A percentile compares a stretch with the other conserved stretches of the same genome.
These are phyloP conservation scores for Lepidotrigona ventralis DNA, from an alignment of 1,140 invertebrate species.

Conservation along the genomic window DNA sequence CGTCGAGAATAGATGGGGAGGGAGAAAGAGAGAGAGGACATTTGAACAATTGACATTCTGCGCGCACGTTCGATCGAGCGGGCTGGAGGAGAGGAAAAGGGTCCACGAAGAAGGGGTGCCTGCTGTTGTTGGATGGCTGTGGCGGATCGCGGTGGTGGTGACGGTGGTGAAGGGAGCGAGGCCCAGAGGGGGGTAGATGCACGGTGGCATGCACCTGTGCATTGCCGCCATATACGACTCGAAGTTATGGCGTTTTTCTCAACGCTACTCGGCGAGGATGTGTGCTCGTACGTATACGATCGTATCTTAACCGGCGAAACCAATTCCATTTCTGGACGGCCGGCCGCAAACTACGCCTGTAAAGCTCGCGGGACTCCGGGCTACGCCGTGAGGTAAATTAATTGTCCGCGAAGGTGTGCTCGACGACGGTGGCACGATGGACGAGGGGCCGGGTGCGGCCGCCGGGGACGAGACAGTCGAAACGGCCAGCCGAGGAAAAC, in stretches of 20 bases:
- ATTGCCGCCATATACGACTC: slow-evolving; percentile 76
- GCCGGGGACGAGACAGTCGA: slow-evolving; percentile 8
- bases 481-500: not conserved
- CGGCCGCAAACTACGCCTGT: slow-evolving; percentile 56
- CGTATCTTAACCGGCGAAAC: slow-evolving; percentile 75
- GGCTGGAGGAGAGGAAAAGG: slow-evolving; percentile 55
- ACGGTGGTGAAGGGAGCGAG: slow-evolving; percentile 29
- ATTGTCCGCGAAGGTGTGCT: slow-evolving; percentile 67
- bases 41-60: slow-evolving; percentile 72
- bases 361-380: slow-evolving; percentile 41
- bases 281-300: slow-evolving; percentile 65
- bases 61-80: slow-evolving; percentile 63
- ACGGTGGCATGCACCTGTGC: slow-evolving; percentile 75
- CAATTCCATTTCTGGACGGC: slow-evolving; percentile 77
- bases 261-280: slow-evolving; percentile 48
- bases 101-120: slow-evolving; percentile 38
- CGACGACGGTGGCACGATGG: slow-evolving; percentile 37
- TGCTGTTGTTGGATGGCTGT: not conserved
- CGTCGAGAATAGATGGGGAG: slow-evolving; percentile 7
- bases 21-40: slow-evolving; percentile 22
- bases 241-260: slow-evolving; percentile 78
- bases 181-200: slow-evolving; percentile 56
- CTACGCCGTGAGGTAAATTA: slow-evolving; percentile 69
- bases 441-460: not conserved
- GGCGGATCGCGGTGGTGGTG: slow-evolving; percentile 15